Evolutionary conservation across 2,797 vertebrate species (phyloP).

Genomic region (Eupleurogrammus muticus): DNA sequence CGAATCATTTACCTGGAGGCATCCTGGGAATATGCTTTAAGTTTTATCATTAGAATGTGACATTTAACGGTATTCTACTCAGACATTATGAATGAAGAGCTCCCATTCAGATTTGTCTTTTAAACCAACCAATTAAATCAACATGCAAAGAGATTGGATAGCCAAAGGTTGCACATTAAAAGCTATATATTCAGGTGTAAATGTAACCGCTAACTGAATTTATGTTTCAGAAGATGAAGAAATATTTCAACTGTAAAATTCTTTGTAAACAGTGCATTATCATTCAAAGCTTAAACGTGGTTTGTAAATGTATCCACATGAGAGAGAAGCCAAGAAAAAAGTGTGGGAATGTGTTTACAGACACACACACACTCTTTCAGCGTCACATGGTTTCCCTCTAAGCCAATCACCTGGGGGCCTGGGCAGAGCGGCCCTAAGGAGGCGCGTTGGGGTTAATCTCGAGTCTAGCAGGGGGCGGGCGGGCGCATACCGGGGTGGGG

Average conservation of each 20-base stretch:
- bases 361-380: neutral
- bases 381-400: conserved; percentile 19
- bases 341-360: neutral
- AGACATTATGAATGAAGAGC: conserved; percentile 63
- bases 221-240: neutral
- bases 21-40: conserved; percentile 61
- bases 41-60: conserved; percentile 75
- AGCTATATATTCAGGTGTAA: neutral
- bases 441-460: conserved; percentile 91
- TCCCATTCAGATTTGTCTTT: conserved; percentile 60
- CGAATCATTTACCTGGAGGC: conserved; percentile 73
- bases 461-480: conserved; percentile 82
- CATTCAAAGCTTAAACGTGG: neutral
- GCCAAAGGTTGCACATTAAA: conserved; percentile 26
- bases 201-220: neutral
- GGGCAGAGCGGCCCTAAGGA: conserved; percentile 38
- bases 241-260: neutral
- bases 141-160: conserved; percentile 14
- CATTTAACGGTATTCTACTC: conserved; percentile 68
- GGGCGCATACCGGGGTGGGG: conserved; percentile 75
- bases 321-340: neutral
- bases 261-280: neutral
- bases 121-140: conserved; percentile 64
- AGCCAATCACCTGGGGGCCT: conserved; percentile 46
- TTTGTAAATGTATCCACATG: neutral